Evolutionary conservation across 2,797 vertebrate genomes (phyloP).

Genomic region (Rallus crepitans): DNA sequence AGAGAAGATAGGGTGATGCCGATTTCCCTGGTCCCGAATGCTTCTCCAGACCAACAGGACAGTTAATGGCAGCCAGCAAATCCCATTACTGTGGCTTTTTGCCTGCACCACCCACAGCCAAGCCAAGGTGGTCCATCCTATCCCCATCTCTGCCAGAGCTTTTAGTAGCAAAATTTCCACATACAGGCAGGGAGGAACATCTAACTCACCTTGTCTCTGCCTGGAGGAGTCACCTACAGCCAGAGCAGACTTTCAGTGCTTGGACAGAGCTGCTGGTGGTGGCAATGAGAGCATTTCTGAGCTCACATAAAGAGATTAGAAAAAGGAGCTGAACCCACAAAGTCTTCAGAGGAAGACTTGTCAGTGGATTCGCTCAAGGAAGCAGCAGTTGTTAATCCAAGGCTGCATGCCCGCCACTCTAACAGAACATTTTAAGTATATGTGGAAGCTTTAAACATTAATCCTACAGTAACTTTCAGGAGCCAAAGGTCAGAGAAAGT

Average conservation of each 20-base stretch:
- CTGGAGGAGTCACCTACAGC: neutral
- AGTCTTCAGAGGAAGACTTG: neutral
- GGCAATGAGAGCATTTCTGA: neutral
- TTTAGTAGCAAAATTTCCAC: neutral
- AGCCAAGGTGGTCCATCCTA: neutral
- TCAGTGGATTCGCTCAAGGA: constrained; percentile 14
- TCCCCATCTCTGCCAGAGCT: neutral
- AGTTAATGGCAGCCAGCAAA: neutral
- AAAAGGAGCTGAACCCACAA: neutral
- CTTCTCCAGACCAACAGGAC: neutral
- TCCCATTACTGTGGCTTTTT: neutral
- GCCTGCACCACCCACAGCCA: neutral
- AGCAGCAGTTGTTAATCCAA: neutral
- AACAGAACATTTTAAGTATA: neutral
- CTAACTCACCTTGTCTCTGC: neutral
- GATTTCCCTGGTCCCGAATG: neutral
- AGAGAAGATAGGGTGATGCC: neutral
- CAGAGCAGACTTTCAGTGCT: neutral
- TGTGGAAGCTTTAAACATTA: constrained; percentile 44
- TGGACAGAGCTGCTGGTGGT: neutral
- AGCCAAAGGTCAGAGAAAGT: constrained; percentile 23
- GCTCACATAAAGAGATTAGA: neutral
- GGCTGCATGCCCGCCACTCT: neutral
- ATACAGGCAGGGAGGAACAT: neutral
- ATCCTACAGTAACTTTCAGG: constrained; percentile 7